Conservation (phyloP, 2,113 vertebrate species). For the Azemiops feae region DNA sequence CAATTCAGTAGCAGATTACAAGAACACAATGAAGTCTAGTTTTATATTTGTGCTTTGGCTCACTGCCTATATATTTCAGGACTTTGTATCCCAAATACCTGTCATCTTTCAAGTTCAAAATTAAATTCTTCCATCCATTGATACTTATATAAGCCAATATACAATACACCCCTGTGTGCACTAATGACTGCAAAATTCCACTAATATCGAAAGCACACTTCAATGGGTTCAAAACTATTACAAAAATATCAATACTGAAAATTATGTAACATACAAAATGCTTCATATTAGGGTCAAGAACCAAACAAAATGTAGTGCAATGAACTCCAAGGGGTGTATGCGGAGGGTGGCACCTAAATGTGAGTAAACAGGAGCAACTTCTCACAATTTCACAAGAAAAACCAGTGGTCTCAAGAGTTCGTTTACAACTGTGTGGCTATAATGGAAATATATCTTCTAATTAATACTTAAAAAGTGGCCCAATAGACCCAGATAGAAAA, state of each 20-base stretch:
- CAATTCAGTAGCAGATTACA: neutral
- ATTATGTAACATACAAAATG: neutral
- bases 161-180: conserved; percentile 8
- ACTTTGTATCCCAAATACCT: neutral
- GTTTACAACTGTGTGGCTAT: conserved; percentile 40
- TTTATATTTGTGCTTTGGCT: neutral
- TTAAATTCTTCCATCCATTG: neutral
- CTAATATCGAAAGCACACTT: neutral
- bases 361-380: neutral
- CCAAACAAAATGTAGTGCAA: neutral
- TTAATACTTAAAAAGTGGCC: conserved; percentile 23
- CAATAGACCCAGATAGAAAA: conserved; percentile 37
- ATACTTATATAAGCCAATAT: neutral
- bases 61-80: neutral
- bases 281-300: neutral
- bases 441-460: conserved; percentile 33
- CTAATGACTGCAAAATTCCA: neutral
- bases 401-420: neutral
- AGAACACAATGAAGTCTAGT: neutral
- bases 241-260: fast-evolving
- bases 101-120: neutral
- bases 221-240: conserved; percentile 22
- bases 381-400: neutral
- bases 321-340: fast-evolving
- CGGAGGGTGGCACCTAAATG: fast-evolving